Conservation (phyloP, 1,140 invertebrate genomes). For the Caenorhabditis elegans region DNA sequence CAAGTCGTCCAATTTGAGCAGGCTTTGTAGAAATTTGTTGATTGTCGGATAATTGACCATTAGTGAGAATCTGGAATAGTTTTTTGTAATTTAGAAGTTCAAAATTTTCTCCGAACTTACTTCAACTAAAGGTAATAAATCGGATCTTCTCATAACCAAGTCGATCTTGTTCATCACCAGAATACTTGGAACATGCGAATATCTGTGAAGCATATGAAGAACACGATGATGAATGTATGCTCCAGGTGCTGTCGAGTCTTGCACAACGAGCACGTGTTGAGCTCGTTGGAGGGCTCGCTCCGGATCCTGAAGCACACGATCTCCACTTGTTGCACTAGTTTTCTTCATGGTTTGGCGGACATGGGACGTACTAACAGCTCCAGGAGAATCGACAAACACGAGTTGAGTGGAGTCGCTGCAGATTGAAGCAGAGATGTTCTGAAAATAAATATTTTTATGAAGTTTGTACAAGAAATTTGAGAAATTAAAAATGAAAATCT, state of each 20-base stretch:
- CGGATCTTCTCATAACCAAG: constrained; percentile 50
- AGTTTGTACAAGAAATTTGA: no score
- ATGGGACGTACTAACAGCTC: constrained; percentile 58
- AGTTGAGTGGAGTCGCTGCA: constrained; percentile 48
- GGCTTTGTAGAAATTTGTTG: constrained; percentile 3
- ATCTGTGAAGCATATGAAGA: constrained; percentile 61
- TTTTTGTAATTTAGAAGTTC: constrained; percentile 29
- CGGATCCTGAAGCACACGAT: constrained; percentile 58
- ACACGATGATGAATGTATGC: constrained; percentile 63
- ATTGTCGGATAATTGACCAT: constrained; percentile 41
- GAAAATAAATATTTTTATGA: neutral
- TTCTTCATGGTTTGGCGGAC: constrained; percentile 52
- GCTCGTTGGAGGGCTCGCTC: constrained; percentile 58
- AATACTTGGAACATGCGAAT: constrained; percentile 56
- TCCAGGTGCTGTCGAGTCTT: constrained; percentile 54
- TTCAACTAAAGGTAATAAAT: constrained; percentile 51
- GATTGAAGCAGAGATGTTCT: constrained; percentile 54
- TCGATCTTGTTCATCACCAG: constrained; percentile 64
- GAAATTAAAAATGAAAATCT: neutral
- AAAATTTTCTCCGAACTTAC: constrained; percentile 54
- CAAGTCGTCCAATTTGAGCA: constrained; percentile 39
- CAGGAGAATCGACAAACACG: constrained; percentile 62
- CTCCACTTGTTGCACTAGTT: constrained; percentile 47
- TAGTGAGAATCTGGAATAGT: neutral
- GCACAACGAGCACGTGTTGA: constrained; percentile 56